Evolutionary conservation across 2,113 vertebrate genomes (phyloP).

Genomic region (Gobius niger): DNA sequence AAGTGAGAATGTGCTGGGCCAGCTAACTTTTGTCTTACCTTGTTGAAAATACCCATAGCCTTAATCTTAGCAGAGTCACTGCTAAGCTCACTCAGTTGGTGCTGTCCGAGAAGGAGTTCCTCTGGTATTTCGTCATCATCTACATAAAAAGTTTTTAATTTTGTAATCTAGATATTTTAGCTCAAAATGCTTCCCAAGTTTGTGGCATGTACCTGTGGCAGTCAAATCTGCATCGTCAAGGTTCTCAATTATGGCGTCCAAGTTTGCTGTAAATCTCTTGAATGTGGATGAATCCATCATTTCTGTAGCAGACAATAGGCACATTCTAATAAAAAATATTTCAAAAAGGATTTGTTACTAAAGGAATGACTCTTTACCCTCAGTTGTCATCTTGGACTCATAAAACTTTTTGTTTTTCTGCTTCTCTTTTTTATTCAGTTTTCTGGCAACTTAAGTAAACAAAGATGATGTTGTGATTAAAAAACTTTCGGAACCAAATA

Average conservation of each 20-base stretch:
- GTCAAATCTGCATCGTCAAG: conserved; percentile 95
- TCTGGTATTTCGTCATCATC: conserved; percentile 85
- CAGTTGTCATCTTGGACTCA: conserved; percentile 88
- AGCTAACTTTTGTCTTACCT: conserved; percentile 71
- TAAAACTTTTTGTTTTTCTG: conserved; percentile 92
- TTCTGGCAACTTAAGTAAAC: conserved; percentile 84
- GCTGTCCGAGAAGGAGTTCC: conserved; percentile 91
- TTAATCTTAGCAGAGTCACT: conserved; percentile 97
- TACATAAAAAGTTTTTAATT: background rate
- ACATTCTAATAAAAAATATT: background rate
- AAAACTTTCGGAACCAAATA: background rate
- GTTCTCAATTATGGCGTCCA: conserved; percentile 93
- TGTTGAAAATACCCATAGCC: conserved; percentile 94
- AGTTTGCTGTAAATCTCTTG: conserved; percentile 88
- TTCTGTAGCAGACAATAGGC: conserved; percentile 73
- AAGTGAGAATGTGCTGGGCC: background rate
- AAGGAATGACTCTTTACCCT: conserved; percentile 61
- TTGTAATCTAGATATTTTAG: background rate
- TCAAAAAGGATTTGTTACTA: background rate
- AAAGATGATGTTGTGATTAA: background rate
- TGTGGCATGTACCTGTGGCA: conserved; percentile 79
- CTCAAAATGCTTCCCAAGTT: background rate
- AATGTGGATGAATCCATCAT: conserved; percentile 97
- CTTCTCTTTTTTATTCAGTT: conserved; percentile 95
- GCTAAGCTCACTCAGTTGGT: conserved; percentile 90